Percentiles rank a stretch among this genome's conserved stretches.
Evolutionary conservation across 1,140 invertebrate species (phyloP).

Genomic region (Nasonia longicornis): DNA sequence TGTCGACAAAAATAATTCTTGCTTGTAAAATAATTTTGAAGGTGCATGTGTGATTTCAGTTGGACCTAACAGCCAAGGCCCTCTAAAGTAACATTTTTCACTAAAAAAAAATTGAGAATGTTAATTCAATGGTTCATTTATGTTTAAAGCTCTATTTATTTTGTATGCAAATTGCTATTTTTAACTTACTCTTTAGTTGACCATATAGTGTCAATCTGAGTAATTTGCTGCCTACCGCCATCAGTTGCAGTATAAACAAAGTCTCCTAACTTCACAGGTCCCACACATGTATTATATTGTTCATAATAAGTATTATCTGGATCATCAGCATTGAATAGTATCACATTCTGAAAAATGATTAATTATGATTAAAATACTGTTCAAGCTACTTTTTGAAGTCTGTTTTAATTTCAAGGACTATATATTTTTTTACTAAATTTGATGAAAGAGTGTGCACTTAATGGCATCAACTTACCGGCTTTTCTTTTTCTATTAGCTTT

Average conservation of each 20-base stretch:
- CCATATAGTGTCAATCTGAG: constrained; percentile 96
- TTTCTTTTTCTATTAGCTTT: constrained; percentile 82
- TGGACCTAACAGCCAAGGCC: constrained; percentile 92
- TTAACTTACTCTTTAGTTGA: constrained; percentile 82
- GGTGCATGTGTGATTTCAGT: constrained; percentile 84
- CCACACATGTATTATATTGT: constrained; percentile 89
- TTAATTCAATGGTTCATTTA: neutral
- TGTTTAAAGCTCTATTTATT: neutral
- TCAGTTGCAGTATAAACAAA: constrained; percentile 93
- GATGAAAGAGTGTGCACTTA: too few species aligned
- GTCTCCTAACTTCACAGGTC: constrained; percentile 90
- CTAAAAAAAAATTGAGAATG: constrained; percentile 70
- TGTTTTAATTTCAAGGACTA: neutral
- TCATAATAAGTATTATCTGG: constrained; percentile 90
- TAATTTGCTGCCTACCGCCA: constrained; percentile 87
- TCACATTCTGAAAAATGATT: constrained; percentile 74
- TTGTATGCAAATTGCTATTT: neutral
- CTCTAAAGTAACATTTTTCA: constrained; percentile 90
- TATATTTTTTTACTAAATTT: too few species aligned
- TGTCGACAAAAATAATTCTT: constrained; percentile 93
- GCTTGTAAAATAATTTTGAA: constrained; percentile 89
- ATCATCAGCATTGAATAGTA: constrained; percentile 76
- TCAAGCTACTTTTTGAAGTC: neutral
- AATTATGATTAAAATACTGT: constrained; percentile 22
- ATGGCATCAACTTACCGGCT: constrained; percentile 73